Evolutionary conservation across 2,888 invertebrate genomes (phyloP).

Genomic region (Anodontia alba): DNA sequence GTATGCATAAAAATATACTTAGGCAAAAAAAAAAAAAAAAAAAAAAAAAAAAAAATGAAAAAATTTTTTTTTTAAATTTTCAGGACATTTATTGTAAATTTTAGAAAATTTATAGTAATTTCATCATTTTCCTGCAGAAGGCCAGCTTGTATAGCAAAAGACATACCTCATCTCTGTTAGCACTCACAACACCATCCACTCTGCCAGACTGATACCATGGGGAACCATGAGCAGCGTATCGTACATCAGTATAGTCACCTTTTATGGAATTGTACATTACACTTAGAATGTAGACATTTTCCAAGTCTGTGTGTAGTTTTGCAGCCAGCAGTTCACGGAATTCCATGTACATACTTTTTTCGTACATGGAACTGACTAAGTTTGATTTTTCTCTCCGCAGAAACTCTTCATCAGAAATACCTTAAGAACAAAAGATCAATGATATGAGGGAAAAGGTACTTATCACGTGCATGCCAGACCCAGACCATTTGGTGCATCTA

Average conservation of each 20-base stretch:
- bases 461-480: no score
- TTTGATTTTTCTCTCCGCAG: conserved; percentile 86
- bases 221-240: conserved; percentile 97
- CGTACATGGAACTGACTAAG: conserved; percentile 38
- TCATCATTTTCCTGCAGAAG: no score
- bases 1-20: no score
- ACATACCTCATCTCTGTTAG: conserved; percentile 72
- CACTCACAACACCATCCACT: conserved; percentile 94
- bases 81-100: no score
- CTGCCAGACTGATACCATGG: conserved; percentile 97
- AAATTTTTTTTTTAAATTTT: no score
- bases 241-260: conserved; percentile 93
- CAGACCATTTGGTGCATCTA: no score
- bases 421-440: conserved; percentile 82
- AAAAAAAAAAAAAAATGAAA: no score
- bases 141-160: no score
- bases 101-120: no score
- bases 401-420: conserved; percentile 98
- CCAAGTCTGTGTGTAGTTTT: conserved; percentile 91
- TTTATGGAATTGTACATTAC: conserved; percentile 91
- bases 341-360: conserved; percentile 93
- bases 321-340: conserved; percentile 95
- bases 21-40: no score
- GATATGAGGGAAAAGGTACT: not conserved
- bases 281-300: conserved; percentile 98